Evolutionary conservation across 2,888 invertebrate species (phyloP).

Genomic region (Acanthosoma haemorrhoidale): DNA sequence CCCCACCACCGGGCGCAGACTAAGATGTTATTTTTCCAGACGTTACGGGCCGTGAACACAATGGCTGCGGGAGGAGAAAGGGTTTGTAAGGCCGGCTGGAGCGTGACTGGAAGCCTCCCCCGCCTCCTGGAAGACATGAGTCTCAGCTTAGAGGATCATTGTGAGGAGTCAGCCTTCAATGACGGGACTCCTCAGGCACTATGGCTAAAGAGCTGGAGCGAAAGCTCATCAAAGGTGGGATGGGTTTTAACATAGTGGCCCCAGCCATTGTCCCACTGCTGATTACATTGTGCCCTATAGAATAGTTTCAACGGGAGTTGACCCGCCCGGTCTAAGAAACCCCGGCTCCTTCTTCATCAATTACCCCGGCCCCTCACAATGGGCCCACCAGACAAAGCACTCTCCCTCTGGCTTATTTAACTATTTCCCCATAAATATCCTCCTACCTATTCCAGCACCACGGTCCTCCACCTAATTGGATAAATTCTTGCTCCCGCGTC

Average conservation of each 20-base stretch:
- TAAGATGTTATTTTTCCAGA: not conserved
- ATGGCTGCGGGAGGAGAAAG: not conserved
- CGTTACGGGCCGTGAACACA: not conserved
- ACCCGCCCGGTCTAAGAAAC: conserved; percentile 22
- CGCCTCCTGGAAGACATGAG: conserved; percentile 15
- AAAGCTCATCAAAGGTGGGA: conserved; percentile 28
- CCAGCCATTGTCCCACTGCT: conserved; percentile 10
- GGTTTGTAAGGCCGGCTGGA: not conserved
- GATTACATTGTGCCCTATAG: conserved; percentile 28
- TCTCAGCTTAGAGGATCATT: conserved; percentile 15
- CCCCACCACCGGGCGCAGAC: not conserved
- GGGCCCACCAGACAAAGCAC: not conserved
- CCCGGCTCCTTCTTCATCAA: conserved; percentile 27
- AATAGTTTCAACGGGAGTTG: conserved; percentile 17
- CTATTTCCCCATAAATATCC: conserved; percentile 26
- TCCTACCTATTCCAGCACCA: not conserved
- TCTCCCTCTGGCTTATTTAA: conserved; percentile 15
- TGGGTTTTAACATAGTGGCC: conserved; percentile 21
- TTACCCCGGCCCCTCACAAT: conserved; percentile 15
- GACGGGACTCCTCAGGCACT: conserved; percentile 1
- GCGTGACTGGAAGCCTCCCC: not conserved
- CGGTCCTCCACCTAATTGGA: not conserved
- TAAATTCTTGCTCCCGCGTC: not conserved
- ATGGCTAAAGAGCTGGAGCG: conserved; percentile 15
- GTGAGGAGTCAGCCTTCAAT: not conserved